Base-by-base conservation (phyloP, 1,140 invertebrate species). In the Drosophila malerkotliana region DNA sequence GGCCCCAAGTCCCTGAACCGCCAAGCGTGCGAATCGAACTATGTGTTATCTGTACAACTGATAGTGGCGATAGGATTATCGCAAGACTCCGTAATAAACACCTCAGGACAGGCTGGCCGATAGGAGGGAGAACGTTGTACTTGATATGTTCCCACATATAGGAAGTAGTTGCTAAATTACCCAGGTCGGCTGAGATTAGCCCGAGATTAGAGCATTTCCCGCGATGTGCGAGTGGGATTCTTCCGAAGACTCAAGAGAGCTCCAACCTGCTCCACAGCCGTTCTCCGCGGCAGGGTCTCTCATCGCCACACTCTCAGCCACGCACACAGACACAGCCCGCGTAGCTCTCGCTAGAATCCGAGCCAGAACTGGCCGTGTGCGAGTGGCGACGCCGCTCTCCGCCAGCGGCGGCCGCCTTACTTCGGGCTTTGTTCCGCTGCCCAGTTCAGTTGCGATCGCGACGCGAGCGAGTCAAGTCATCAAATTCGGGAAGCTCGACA, bases 371-470 rank as follows among this genome's bases (percentile, higher is more conserved):
- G 51, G 62, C 9, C 12, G 72, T 48, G 61, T 76, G 45, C 52
- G 9, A 3, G 34, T 68, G 44, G 9, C 28, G 49, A 18, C 32
- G 24, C 37, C 28, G 34, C 34, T 37, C 34, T 68, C 34, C 57
- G 56, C 4, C 54, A 30, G 51, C 48, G 34, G 62, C 74, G 45
- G 49, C 55, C 59, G 62, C 56, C 59, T 62, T 52, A 57, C 75
- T 75, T 75, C 54, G 77, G 58, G 74, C 83, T 82, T 82, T 71
- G 78, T 85, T 88, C 74, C 74, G 58, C 61, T 62, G 47, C 62
- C 60, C 41, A 64, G 66, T 75, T 85, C 84, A 88, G 76, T 88
- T 77, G 73, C 61, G 83, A 88, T 88, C 83, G 84, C 79, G 68
- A n/a, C 64, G 72, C 69, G 84, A 79, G 68, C 68, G 72, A 77